Percentiles rank a stretch among this genome's conserved stretches.
Evolutionary conservation across 2,113 vertebrate species (phyloP).

Genomic region (Pseudonaja textilis): DNA sequence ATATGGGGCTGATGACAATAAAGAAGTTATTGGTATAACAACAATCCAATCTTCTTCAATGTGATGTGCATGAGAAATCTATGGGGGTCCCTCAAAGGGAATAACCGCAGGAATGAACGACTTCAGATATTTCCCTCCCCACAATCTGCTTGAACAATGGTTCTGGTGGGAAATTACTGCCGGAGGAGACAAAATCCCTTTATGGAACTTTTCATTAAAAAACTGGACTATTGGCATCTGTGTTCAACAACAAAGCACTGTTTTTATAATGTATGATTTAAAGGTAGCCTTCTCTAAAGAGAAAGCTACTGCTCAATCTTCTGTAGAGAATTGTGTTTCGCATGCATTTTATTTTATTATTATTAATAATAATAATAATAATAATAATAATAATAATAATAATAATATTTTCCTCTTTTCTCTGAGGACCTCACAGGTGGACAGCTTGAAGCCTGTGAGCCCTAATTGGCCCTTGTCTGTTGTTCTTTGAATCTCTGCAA

Average conservation of each 20-base stretch:
- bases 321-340: neutral
- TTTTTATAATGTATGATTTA: neutral
- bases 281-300: neutral
- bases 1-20: neutral
- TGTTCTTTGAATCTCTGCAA: neutral
- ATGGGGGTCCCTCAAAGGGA: neutral
- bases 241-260: neutral
- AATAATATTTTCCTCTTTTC: neutral
- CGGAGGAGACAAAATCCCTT: neutral
- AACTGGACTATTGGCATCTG: neutral
- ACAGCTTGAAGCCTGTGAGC: neutral
- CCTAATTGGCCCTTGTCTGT: neutral
- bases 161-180: neutral
- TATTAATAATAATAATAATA: neutral
- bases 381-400: neutral
- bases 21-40: neutral
- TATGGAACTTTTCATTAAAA: neutral
- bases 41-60: neutral
- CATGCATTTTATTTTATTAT: neutral
- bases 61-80: neutral
- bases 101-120: neutral
- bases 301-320: neutral
- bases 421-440: neutral
- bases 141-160: neutral
- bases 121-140: neutral